Conservation (phyloP, 2,113 vertebrate genomes). For the Menura novaehollandiae region DNA sequence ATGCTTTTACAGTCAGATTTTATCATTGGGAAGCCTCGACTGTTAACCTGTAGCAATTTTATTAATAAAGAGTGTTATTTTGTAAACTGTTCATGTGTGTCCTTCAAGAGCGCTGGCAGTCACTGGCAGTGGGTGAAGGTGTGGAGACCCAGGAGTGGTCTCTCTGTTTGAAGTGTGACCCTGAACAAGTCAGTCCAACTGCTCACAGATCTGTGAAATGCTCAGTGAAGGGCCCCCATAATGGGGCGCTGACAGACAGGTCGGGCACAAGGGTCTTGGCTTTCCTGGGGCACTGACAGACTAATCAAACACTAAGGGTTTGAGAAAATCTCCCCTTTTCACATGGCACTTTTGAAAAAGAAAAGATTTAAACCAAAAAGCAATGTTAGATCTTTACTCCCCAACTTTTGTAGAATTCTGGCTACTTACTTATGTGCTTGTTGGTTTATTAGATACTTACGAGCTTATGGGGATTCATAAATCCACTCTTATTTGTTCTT, state of each 20-base stretch:
- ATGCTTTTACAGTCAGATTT: background rate
- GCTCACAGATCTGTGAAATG: background rate
- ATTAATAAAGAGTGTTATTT: rapidly evolving
- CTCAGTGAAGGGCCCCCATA: background rate
- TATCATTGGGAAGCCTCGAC: background rate
- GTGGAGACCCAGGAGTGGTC: too few relatives aligned
- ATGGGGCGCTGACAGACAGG: background rate
- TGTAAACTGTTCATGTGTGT: background rate
- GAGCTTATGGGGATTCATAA: background rate
- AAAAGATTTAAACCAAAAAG: rapidly evolving
- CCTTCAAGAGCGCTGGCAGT: background rate
- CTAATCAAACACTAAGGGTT: rapidly evolving
- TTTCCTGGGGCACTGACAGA: background rate
- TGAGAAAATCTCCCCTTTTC: background rate
- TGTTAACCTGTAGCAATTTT: background rate
- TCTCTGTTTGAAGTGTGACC: background rate
- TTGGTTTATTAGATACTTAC: background rate
- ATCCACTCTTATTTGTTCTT: background rate
- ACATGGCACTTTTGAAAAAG: rapidly evolving
- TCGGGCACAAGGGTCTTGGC: background rate
- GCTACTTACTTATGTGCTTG: background rate
- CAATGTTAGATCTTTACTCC: background rate
- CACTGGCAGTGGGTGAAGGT: background rate
- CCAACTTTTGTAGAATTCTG: background rate
- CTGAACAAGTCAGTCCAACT: rapidly evolving